Conservation (phyloP, 2,113 vertebrate genomes). For the Nanger granti region DNA sequence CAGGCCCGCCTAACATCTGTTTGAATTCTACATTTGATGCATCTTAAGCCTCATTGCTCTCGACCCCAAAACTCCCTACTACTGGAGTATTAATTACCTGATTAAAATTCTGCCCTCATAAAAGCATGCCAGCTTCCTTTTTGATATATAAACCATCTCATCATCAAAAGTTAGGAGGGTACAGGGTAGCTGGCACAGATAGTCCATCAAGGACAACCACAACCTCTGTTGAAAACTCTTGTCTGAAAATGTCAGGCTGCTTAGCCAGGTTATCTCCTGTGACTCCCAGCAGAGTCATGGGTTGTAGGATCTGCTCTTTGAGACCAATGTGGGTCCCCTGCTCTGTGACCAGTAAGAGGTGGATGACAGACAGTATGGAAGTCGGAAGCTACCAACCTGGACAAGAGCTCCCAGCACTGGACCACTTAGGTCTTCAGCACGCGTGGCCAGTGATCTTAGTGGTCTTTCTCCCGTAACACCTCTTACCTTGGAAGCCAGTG, state of each 20-base stretch:
- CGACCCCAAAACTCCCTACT: fast-evolving
- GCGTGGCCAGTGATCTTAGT: fast-evolving
- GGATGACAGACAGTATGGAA: neutral
- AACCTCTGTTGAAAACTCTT: neutral
- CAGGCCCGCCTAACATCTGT: fast-evolving
- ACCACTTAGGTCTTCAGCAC: too few species aligned
- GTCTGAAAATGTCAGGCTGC: neutral
- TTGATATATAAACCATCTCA: neutral
- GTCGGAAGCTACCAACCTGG: neutral
- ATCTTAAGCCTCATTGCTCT: neutral
- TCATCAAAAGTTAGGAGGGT: neutral
- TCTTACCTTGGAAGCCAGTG: fast-evolving
- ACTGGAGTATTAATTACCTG: fast-evolving
- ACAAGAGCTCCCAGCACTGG: too few species aligned
- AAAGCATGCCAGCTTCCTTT: neutral
- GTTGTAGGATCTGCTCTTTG: fast-evolving
- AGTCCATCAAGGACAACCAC: neutral
- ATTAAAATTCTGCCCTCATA: neutral
- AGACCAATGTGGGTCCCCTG: fast-evolving
- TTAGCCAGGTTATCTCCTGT: neutral
- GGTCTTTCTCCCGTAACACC: fast-evolving
- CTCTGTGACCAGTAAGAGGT: neutral
- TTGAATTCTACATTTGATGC: fast-evolving
- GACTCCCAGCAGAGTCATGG: neutral
- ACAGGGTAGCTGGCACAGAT: neutral